phyloP scores from a whole-genome alignment of 2,888 invertebrate species.

The Dryomyza anilis region DNA sequence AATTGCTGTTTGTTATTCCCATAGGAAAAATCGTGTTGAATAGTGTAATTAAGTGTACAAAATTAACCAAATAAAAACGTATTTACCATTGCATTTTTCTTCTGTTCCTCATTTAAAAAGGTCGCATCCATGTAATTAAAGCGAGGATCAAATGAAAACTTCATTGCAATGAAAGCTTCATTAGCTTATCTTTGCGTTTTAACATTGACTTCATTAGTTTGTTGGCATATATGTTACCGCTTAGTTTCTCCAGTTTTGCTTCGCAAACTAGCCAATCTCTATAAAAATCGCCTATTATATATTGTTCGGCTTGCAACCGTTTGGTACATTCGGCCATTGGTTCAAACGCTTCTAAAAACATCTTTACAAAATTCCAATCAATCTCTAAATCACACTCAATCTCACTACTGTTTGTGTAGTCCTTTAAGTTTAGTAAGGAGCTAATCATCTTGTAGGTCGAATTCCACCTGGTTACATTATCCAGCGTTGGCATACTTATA shows the following conservation, averaged over 20 bases:
- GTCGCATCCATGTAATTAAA: constrained; percentile 34
- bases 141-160: constrained; percentile 35
- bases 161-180: constrained; percentile 30
- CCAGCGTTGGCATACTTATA: background rate
- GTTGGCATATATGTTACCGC: background rate
- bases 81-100: constrained; percentile 32
- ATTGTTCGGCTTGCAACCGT: constrained; percentile 4
- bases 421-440: background rate
- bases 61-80: too few species aligned
- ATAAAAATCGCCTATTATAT: too few species aligned
- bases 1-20: background rate
- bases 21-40: too few species aligned
- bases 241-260: constrained; percentile 25
- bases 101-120: constrained; percentile 30
- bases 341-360: constrained; percentile 18
- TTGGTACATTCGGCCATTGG: constrained; percentile 19
- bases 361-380: background rate
- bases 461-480: background rate
- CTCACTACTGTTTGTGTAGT: background rate
- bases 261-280: constrained; percentile 24
- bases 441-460: too few species aligned
- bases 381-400: background rate
- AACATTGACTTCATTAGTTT: constrained; percentile 10
- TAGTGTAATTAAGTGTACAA: too few species aligned
- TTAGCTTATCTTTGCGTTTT: constrained; percentile 18